Evolutionary conservation across 2,797 vertebrate species (phyloP).

Genomic region (Chloroceryle amazona): DNA sequence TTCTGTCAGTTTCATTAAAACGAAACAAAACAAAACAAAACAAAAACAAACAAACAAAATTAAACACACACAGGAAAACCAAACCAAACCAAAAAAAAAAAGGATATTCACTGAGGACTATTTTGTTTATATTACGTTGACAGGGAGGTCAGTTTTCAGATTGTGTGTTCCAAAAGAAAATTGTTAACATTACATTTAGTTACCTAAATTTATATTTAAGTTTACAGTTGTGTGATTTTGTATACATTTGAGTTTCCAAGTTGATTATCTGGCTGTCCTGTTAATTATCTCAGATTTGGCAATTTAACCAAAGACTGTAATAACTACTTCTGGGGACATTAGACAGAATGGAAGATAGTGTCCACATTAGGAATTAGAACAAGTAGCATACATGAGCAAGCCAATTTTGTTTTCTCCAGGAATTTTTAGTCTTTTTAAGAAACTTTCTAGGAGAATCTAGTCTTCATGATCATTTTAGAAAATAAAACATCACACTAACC

Average conservation of each 20-base stretch:
- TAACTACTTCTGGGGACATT: background rate
- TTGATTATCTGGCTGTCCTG: background rate
- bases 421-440: background rate
- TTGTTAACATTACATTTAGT: background rate
- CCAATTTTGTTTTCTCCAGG: background rate
- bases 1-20: background rate
- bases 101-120: background rate
- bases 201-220: background rate
- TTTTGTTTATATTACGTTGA: background rate
- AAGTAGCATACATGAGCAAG: background rate
- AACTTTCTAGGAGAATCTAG: background rate
- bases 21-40: no score
- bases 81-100: rapidly evolving
- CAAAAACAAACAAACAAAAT: no score
- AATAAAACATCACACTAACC: background rate
- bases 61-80: no score
- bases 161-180: background rate
- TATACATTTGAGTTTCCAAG: background rate
- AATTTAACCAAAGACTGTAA: background rate
- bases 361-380: background rate
- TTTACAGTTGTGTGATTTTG: background rate
- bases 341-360: background rate
- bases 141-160: background rate
- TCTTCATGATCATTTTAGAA: background rate
- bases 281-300: background rate